Base-by-base conservation (phyloP, 2,113 vertebrate species). In the Albula goreensis region DNA sequence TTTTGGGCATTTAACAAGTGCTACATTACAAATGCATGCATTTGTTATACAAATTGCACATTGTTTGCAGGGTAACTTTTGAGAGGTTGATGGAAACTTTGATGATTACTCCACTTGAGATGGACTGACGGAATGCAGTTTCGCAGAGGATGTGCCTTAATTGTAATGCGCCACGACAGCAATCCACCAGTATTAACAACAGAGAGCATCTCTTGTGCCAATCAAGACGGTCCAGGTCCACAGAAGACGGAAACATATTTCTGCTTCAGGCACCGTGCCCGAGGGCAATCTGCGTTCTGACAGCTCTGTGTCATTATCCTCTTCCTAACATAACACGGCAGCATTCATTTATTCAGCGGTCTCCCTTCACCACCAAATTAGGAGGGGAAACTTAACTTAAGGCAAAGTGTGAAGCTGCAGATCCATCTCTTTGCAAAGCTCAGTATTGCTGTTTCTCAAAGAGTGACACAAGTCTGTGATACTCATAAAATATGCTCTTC, bases 271-370 rank as follows among this genome's bases (percentile, higher is more conserved):
- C 70, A 66, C 80, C 77, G 80, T 70, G 83, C 87, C 84, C 70
- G 78, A 81, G 87, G 86, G 87, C 80, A 19, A 17, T 49, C 48
- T 86, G 66, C 66, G 77, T 53, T 52, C 87, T 78, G 89, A 49
- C 81, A 81, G 74, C 83, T 86, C 87, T 80, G 50, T 66, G 82
- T 86, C 85, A 88, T 90, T 87, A 83, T 84, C 41, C 19, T 81
- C 63, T 87, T 87, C 87, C 81, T 85, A 88, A 87, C 83, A 85
- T 78, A 88, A 60, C 85, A 83, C 22, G 80, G 50, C 85, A 84
- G 86, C 51, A 1, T 84, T 88, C 82, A 88, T 90, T 90, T 90
- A 90, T 90, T 90, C 80, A 90, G 77, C 70, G 85, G 78, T 84
- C 82, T 81, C 81, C 81, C 87, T 88, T 87, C 81, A 25, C 85